These are phyloP conservation scores for Pungitius pungitius DNA, from an alignment of 2,113 vertebrate species.

Conservation along the genomic window DNA sequence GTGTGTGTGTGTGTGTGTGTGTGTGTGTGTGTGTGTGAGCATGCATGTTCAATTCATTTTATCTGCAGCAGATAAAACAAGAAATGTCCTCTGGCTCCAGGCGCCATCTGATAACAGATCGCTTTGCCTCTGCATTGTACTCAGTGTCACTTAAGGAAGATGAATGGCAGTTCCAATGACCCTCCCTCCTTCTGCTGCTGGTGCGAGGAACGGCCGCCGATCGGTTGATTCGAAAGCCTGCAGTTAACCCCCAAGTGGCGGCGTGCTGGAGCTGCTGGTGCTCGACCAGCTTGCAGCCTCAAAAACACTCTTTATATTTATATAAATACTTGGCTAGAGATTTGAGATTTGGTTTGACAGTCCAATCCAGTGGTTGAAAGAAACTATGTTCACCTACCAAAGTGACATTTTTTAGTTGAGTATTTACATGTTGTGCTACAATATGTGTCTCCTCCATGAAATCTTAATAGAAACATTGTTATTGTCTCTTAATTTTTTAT, in stretches of 20 bases:
- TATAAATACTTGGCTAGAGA: background rate
- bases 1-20: constrained; percentile 14
- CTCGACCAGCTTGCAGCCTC: too few species aligned
- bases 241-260: too few species aligned
- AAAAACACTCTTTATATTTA: background rate
- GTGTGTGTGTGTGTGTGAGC: constrained; percentile 4
- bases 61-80: constrained; percentile 7
- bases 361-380: background rate
- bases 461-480: background rate
- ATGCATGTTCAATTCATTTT: background rate
- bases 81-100: constrained; percentile 4
- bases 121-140: constrained; percentile 16
- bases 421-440: background rate
- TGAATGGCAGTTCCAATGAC: background rate
- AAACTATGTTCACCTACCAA: background rate
- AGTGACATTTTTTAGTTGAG: background rate
- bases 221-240: background rate
- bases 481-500: background rate
- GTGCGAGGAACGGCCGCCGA: constrained; percentile 23
- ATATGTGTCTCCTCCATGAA: background rate
- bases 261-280: too few species aligned
- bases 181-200: constrained; percentile 66
- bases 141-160: background rate
- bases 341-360: background rate
- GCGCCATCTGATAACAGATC: background rate